Evolutionary conservation across 1,140 invertebrate genomes (phyloP).

Genomic region (Halictus rubicundus): DNA sequence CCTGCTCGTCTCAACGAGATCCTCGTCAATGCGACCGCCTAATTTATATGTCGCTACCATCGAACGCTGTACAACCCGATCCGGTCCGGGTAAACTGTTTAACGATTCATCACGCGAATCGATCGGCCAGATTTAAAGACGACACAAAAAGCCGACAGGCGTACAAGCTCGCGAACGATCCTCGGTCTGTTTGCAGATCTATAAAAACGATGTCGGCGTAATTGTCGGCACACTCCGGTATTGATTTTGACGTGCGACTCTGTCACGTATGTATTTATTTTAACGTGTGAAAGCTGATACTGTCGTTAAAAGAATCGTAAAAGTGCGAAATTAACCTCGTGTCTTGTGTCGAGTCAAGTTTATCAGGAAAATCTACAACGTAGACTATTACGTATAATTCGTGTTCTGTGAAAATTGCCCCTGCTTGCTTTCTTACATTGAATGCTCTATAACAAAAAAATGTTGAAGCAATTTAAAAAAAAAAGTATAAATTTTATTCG

Average conservation of each 20-base stretch:
- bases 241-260: neutral
- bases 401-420: too few species aligned
- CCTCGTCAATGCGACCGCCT: conserved; percentile 46
- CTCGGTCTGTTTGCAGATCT: neutral
- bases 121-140: conserved; percentile 27
- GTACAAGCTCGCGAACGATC: conserved; percentile 18
- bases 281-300: too few species aligned
- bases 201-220: neutral
- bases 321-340: too few species aligned
- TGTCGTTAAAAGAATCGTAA: too few species aligned
- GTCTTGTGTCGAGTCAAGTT: too few species aligned
- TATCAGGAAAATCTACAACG: too few species aligned
- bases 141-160: neutral
- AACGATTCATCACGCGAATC: conserved; percentile 14
- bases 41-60: conserved; percentile 38
- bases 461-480: too few species aligned
- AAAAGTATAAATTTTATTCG: too few species aligned
- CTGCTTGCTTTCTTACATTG: too few species aligned
- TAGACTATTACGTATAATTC: too few species aligned
- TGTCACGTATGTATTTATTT: too few species aligned
- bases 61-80: conserved; percentile 9
- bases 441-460: too few species aligned
- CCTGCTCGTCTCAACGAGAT: conserved; percentile 62
- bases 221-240: neutral
- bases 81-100: neutral